Evolutionary conservation across 2,113 vertebrate genomes (phyloP), one percentile per base, ranked within the genome.

Genomic region (Halichoeres trimaculatus): DNA sequence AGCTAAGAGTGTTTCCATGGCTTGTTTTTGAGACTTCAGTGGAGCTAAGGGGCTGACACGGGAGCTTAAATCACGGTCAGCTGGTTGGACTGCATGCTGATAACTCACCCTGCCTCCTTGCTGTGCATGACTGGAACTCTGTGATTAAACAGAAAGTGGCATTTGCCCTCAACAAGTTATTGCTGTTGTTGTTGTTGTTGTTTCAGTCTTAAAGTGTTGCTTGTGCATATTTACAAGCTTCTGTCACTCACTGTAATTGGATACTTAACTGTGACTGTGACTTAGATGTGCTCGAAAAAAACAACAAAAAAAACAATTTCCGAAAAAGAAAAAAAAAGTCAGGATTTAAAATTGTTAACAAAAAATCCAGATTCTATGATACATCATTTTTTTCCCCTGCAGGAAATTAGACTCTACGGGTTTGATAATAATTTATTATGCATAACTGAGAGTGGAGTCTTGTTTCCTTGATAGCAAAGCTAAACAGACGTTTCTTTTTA

Each of bases 51-150:
- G 4, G 61, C 30, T 57, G 72, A 74, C 78, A 62, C 55, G 19
- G 5, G 50, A 50, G 13, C 56, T 70, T 38, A 53, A 70, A 58
- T 70, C 52, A 14, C 13, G 34, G 47, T 50, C 58, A 26, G 62
- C 23, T 70, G 24, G 55, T 40, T 41, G 53, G 61, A 57, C 58
- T 78, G 62, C 57, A 12, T 34, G 35, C 78, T 81, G 62, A 72
- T 69, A 75, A 52, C 78, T 74, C 58, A 10, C 57, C 51, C 66
- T 26, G 45, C 57, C 68, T 58, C 45, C 83, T 60, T 62, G 78
- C 81, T 86, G 82, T 51, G 68, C 55, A 76, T 81, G 74, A 81
- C 64, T 56, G 77, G 77, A 83, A 72, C 26, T 65, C 65, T 81
- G 51, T 67, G 51, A 83, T 88, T 76, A 75, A 90, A 59, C 3